Percentiles rank a stretch among this genome's conserved stretches.
Conservation (phyloP, 1,140 invertebrate genomes). For the Scaptodrosophila lebanonensis region DNA sequence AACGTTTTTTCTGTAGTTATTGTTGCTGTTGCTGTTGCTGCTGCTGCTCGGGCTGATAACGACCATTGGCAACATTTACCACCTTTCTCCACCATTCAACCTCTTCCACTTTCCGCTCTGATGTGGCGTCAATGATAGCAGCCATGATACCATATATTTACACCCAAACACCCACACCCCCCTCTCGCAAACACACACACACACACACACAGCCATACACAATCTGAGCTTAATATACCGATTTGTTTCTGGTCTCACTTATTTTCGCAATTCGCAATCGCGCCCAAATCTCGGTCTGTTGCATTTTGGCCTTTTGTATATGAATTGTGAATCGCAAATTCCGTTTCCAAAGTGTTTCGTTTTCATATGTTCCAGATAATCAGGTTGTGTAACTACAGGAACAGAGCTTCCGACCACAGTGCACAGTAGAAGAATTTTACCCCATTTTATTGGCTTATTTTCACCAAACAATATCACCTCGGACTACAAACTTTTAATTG, state of each 20-base stretch:
- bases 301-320: no score
- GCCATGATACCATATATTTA: conserved; percentile 55
- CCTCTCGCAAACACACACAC: neutral
- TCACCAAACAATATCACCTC: no score
- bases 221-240: no score
- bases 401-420: no score
- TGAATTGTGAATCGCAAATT: conserved; percentile 20
- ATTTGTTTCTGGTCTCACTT: no score
- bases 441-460: no score
- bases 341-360: conserved; percentile 11
- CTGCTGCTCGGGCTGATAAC: conserved; percentile 32
- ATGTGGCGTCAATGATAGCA: conserved; percentile 62
- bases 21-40: conserved; percentile 10
- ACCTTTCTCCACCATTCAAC: neutral
- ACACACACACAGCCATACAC: neutral
- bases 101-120: conserved; percentile 16
- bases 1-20: conserved; percentile 7
- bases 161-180: conserved; percentile 11
- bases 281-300: no score
- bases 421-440: no score
- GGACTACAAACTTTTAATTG: no score
- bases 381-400: conserved; percentile 15
- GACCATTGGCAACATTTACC: no score
- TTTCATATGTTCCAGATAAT: conserved; percentile 3
- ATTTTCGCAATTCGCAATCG: no score